Percentiles rank a stretch among this genome's conserved stretches.
These are phyloP conservation scores for Ispidina picta DNA, from an alignment of 2,797 vertebrate genomes.

Conservation along the genomic window DNA sequence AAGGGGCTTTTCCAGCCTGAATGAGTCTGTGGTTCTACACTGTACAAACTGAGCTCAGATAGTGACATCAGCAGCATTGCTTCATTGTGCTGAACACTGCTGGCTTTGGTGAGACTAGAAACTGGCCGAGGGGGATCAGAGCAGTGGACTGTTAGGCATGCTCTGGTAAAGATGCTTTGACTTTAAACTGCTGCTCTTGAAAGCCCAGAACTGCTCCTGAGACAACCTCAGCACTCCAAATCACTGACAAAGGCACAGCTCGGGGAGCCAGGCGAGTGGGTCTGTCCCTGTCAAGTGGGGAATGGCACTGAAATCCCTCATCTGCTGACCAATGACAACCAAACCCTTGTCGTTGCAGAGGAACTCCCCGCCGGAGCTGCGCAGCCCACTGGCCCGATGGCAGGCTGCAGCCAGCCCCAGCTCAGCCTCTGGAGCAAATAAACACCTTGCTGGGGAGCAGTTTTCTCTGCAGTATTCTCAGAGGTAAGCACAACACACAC, in stretches of 20 bases:
- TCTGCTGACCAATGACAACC: neutral
- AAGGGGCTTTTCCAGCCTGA: no score
- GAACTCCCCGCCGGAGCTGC: constrained; percentile 35
- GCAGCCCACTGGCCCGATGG: constrained; percentile 72
- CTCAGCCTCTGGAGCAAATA: constrained; percentile 73
- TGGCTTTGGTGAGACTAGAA: neutral
- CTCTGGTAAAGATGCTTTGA: neutral
- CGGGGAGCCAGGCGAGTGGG: neutral
- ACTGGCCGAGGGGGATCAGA: no score
- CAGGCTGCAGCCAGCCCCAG: constrained; percentile 75
- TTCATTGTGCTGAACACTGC: neutral
- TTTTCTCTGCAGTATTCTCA: constrained; percentile 65
- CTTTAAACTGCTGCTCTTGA: neutral
- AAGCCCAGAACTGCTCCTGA: neutral
- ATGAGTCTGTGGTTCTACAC: neutral
- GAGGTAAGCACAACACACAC: constrained; percentile 60
- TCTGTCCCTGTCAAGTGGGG: neutral
- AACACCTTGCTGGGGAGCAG: constrained; percentile 66
- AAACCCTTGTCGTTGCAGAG: constrained; percentile 17
- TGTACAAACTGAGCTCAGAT: neutral
- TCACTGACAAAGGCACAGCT: neutral
- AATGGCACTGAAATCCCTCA: neutral
- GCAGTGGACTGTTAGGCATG: neutral
- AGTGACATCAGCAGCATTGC: neutral
- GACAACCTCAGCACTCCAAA: neutral